These are phyloP conservation scores for Mus musculus DNA, from an alignment of 2,113 vertebrate genomes.

Conservation along the genomic window DNA sequence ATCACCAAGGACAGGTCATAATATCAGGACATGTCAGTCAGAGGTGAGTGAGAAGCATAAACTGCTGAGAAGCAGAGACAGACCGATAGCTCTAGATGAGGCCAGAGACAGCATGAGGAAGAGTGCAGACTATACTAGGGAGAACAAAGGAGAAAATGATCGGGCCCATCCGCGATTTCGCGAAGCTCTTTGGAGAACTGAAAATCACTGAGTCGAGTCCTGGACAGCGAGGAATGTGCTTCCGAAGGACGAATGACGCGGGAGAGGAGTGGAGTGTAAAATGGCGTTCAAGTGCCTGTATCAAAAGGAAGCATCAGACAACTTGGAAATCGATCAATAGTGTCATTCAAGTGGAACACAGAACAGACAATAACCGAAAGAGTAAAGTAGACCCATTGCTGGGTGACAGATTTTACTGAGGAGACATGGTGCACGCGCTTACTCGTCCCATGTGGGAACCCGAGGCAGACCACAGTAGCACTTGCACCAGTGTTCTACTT, in stretches of 20 bases:
- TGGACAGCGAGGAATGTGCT: background rate
- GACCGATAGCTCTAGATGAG: background rate
- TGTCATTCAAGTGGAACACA: background rate
- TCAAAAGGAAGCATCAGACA: background rate
- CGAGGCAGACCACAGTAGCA: background rate
- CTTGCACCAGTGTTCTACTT: background rate
- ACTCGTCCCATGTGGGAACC: background rate
- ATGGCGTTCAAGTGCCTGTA: background rate
- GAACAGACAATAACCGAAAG: constrained; percentile 30
- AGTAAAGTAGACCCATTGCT: background rate
- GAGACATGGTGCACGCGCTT: background rate
- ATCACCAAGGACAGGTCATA: background rate
- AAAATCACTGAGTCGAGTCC: constrained; percentile 15
- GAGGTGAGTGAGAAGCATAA: background rate
- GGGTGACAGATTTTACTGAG: background rate
- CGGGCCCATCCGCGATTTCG: background rate
- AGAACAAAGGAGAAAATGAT: background rate
- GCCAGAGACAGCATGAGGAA: background rate
- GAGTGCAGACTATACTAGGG: background rate
- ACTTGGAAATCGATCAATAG: background rate
- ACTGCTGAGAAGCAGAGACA: background rate
- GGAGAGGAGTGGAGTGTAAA: background rate
- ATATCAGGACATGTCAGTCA: background rate
- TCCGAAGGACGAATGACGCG: background rate
- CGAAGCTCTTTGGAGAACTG: constrained; percentile 10